Conservation (phyloP, 2,888 invertebrate genomes). For the Physocephala rufipes region DNA sequence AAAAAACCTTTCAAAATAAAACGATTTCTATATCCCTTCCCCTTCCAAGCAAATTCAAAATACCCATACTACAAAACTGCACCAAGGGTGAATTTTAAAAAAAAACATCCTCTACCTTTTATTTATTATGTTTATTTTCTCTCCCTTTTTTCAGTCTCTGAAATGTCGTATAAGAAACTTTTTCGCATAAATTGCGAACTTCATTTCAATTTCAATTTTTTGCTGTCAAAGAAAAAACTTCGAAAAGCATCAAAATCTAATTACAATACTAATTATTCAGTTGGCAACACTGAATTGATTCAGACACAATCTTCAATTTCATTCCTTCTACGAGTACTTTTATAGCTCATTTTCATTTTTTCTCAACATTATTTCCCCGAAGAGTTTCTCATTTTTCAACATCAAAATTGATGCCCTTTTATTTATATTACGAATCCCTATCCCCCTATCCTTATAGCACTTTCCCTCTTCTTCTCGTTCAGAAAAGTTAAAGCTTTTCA, state of each 20-base stretch:
- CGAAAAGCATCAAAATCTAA: conserved; percentile 25
- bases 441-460: too few species aligned
- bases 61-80: too few species aligned
- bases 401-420: background rate
- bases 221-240: conserved; percentile 15
- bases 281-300: conserved; percentile 18
- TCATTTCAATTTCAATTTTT: background rate
- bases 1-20: too few species aligned
- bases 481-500: conserved; percentile 25
- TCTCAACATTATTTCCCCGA: background rate
- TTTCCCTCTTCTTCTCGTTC: background rate
- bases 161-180: background rate
- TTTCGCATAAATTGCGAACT: background rate
- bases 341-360: background rate
- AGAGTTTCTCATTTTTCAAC: background rate
- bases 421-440: background rate
- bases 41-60: too few species aligned
- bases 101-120: too few species aligned
- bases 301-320: background rate
- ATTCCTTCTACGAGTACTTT: background rate
- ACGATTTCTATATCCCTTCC: too few species aligned
- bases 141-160: background rate
- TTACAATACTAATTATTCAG: conserved; percentile 34
- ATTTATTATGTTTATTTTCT: too few species aligned
- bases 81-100: too few species aligned